A percentile compares a stretch with the other conserved stretches of the same genome.
Conservation (phyloP, 2,113 vertebrate genomes). For the Fregetta grallaria region DNA sequence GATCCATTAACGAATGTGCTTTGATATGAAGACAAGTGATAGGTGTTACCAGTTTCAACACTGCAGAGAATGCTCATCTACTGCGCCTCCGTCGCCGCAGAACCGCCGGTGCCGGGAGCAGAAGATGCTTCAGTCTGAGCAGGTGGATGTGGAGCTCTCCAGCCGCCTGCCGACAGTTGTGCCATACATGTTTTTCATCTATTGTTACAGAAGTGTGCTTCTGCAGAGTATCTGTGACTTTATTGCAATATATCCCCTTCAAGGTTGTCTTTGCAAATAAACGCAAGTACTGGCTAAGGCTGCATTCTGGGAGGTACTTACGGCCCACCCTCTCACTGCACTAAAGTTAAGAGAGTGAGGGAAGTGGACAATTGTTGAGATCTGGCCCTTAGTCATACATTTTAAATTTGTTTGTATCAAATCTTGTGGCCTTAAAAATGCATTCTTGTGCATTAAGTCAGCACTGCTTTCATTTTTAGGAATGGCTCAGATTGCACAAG, state of each 20-base stretch:
- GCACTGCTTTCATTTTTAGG: constrained; percentile 18
- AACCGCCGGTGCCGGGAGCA: not conserved
- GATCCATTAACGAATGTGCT: not conserved
- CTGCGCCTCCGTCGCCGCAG: rapidly evolving
- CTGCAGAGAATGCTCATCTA: not conserved
- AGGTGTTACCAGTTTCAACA: not conserved
- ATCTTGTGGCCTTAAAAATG: not conserved
- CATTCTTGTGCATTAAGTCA: not conserved
- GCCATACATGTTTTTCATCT: not conserved
- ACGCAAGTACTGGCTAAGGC: not conserved
- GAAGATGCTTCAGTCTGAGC: not conserved
- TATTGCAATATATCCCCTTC: constrained; percentile 31
- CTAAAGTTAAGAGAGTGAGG: not conserved
- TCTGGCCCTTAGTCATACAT: not conserved
- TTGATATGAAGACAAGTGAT: not conserved
- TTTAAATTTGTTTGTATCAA: not conserved
- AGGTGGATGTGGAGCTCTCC: not conserved
- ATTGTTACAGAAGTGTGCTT: constrained; percentile 26
- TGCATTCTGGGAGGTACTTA: not conserved
- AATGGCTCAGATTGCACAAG: constrained; percentile 49
- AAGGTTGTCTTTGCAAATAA: not conserved
- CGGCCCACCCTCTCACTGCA: not conserved
- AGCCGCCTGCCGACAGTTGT: not conserved
- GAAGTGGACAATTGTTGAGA: not conserved
- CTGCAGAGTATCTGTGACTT: constrained; percentile 3